Base-by-base conservation (phyloP, 2,888 invertebrate species). In the Erannis defoliaria region DNA sequence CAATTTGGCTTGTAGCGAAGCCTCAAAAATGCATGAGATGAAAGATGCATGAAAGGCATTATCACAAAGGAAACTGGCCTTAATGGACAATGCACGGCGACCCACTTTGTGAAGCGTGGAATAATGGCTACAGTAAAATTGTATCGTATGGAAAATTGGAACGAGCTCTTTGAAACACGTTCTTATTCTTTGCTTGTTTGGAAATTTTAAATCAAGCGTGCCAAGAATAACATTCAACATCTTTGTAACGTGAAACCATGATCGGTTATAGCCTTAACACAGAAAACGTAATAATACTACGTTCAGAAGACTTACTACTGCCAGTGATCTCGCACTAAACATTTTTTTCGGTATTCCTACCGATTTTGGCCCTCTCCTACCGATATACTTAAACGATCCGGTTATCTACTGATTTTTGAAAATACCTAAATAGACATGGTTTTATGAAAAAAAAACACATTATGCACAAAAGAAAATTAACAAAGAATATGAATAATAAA, bases 41-140 rank as follows among this genome's bases (percentile, higher is more conserved):
- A 72, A 72, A 71, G 66, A 72, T 71, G 70, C 70, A 72, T 72
- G 65, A 61, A 70, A 68, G 64, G 51, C 68, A 66, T 70, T 67
- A 68, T 64, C 70, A 69, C 69, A 69, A 70, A 72, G 69, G 70
- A 70, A 71, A 66, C 66, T 67, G 55, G 66, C 64, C 60, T 68
- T 67, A 67, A 66, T 66, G 66, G 68, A 62, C 68, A 68, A 68
- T 66, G 59, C 68, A 67, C 63, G 55, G 69, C 61, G 67, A 69
- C 69, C 66, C 66, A 65, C 66, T 72, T 69, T 67, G 49, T 46
- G 50, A 45, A 49, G 56, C 56, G 49, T 51, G 59, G 62, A 66
- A 63, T 68, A 61, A 68, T 62, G 54, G 61, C 58, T 43, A 62
- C 56, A 62, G 59, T 58, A 57, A 58, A 64, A 59, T 62, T 67